Evolutionary conservation across 1,140 invertebrate species (phyloP), one percentile per base, ranked within the genome.

Genomic region (Camponotus pennsylvanicus): DNA sequence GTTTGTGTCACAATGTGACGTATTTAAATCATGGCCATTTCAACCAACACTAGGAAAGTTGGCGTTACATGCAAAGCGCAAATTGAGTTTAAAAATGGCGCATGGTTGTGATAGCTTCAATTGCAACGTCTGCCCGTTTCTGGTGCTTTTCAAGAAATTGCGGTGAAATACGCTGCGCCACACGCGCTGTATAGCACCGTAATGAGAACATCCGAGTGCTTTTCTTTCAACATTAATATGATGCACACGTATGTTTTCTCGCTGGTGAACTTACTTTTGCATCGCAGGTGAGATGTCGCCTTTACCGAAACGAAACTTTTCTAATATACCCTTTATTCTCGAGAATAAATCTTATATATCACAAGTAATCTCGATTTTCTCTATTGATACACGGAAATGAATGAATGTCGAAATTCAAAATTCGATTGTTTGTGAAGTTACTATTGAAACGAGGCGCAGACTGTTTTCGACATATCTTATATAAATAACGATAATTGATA

Each of bases 91-190:
- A 15, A 75, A 83, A 83, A 75, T n/a, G 40, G 55, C 40, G 55
- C 40, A 6, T 42, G 66, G n/a, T 27, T 55, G 55, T 32, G 55
- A 83, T 83, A 37, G 79, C 40, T 73, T 83, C 67, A 73, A 83
- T 73, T 73, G 55, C 15, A 27, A 45, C n/a, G 21, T 9, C 49
- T 21, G 18, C 34, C n/a, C 21, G 69, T 37, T 49, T 59, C 7
- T 21, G 69, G 63, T 83, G 69, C 55, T 75, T 75, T 83, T 75
- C 69, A 83, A 83, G 79, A 49, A 75, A 83, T 83, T 83, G 79
- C 69, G 42, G 55, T 57, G 55, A 83, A 70, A 75, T 73, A 42
- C 42, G 32, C 37, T 34, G 21, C 32, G 73, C 27, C n/a, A 61
- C 13, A 27, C 37, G 59, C 21, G n/a, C 37, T 40, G 49, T 42